Conservation (phyloP, 1,140 invertebrate genomes). For the Aphelenchoides besseyi region DNA sequence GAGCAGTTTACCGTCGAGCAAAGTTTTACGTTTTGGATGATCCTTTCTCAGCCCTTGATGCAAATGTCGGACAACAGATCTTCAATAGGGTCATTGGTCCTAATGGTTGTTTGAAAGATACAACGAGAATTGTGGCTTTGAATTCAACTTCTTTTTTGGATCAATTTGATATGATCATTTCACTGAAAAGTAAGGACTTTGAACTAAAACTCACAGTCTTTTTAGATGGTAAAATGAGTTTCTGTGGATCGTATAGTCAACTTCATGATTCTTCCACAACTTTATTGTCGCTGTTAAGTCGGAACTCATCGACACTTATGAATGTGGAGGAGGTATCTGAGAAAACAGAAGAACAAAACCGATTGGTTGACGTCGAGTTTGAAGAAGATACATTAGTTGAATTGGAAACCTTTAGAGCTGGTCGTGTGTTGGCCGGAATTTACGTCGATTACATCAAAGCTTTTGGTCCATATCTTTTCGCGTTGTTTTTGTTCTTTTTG, state of each 20-base stretch:
- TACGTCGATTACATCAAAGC: conserved; percentile 53
- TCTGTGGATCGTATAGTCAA: background rate
- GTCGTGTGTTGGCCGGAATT: conserved; percentile 16
- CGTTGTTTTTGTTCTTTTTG: conserved; percentile 52
- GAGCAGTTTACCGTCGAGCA: conserved; percentile 31
- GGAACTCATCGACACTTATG: conserved; percentile 28
- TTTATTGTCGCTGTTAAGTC: conserved; percentile 40
- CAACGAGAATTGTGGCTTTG: conserved; percentile 48
- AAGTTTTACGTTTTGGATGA: conserved; percentile 67
- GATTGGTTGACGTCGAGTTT: conserved; percentile 34
- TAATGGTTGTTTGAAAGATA: conserved; percentile 49
- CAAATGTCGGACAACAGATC: conserved; percentile 65
- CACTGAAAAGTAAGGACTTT: conserved; percentile 3
- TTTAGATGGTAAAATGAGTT: conserved; percentile 9
- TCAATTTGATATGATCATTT: conserved; percentile 24
- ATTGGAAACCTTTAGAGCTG: background rate
- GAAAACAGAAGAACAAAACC: background rate
- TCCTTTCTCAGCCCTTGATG: conserved; percentile 67
- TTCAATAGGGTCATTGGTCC: conserved; percentile 64
- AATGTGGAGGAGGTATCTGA: background rate
- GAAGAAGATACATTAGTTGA: conserved; percentile 41
- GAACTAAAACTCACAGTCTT: background rate
- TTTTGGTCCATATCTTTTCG: conserved; percentile 51
- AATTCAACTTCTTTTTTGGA: conserved; percentile 11
- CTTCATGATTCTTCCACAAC: conserved; percentile 45